Evolutionary conservation across 2,888 invertebrate species (phyloP).

Genomic region (Ganaspis brasiliensis): DNA sequence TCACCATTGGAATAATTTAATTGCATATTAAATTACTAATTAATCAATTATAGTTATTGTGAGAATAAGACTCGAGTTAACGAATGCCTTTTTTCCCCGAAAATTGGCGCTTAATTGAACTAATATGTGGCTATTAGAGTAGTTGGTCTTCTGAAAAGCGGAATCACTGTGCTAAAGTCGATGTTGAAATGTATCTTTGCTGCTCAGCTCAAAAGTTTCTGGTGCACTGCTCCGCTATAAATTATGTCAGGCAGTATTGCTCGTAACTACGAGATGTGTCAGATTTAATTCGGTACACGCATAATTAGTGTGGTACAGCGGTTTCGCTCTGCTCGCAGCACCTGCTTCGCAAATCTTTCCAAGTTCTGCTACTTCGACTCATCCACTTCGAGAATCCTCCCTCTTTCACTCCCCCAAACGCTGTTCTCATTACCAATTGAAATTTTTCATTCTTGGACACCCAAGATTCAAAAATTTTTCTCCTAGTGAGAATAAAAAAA

Average conservation of each 20-base stretch:
- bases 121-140: constrained; percentile 32
- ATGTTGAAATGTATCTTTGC: constrained; percentile 40
- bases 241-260: constrained; percentile 54
- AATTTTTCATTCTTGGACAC: constrained; percentile 48
- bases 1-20: too few relatives aligned
- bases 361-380: constrained; percentile 54
- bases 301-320: constrained; percentile 64
- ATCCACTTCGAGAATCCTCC: constrained; percentile 37
- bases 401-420: constrained; percentile 20
- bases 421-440: constrained; percentile 46
- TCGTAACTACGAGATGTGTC: constrained; percentile 59
- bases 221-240: constrained; percentile 50
- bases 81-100: background rate
- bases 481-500: too few relatives aligned
- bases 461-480: background rate
- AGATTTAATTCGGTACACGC: constrained; percentile 62
- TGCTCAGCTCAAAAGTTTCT: constrained; percentile 36
- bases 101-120: constrained; percentile 11
- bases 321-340: constrained; percentile 79
- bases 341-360: constrained; percentile 72
- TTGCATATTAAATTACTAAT: too few relatives aligned
- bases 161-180: constrained; percentile 37
- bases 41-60: too few relatives aligned
- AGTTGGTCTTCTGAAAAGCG: constrained; percentile 1
- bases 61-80: too few relatives aligned